Evolutionary conservation across 1,140 invertebrate genomes (phyloP).

Genomic region (Bactericera cockerelli): DNA sequence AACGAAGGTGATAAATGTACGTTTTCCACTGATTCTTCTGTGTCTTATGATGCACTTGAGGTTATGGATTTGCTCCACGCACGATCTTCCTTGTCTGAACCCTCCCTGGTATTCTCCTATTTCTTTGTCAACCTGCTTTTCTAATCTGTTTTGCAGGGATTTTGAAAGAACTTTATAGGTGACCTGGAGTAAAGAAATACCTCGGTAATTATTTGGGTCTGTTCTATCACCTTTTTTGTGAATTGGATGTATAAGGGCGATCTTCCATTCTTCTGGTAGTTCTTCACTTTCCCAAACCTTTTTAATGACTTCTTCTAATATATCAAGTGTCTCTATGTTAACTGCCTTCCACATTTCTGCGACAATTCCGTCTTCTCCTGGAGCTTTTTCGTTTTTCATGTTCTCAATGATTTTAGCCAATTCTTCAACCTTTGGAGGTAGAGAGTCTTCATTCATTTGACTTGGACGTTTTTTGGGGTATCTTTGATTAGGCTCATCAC

Average conservation of each 20-base stretch:
- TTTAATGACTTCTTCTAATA: conserved; percentile 4
- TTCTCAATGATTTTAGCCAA: conserved; percentile 13
- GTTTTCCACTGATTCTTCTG: neutral
- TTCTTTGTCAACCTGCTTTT: too few species aligned
- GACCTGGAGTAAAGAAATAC: conserved; percentile 10
- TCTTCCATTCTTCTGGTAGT: conserved; percentile 16
- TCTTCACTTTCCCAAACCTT: conserved; percentile 17
- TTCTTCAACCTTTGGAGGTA: conserved; percentile 10
- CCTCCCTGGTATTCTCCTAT: conserved; percentile 13
- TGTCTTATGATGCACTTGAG: conserved; percentile 7
- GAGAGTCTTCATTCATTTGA: conserved; percentile 1
- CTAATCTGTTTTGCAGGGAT: conserved; percentile 12
- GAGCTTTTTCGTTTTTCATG: conserved; percentile 19
- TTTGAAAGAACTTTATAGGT: conserved; percentile 13
- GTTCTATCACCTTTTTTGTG: conserved; percentile 15
- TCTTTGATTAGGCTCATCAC: conserved; percentile 5
- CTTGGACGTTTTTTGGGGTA: neutral
- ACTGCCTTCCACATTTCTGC: conserved; percentile 21
- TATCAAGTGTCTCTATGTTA: neutral
- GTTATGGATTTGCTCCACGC: conserved; percentile 8
- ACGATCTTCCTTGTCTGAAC: conserved; percentile 14
- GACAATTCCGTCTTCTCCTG: conserved; percentile 21
- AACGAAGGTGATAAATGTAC: conserved; percentile 5
- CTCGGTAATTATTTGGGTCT: conserved; percentile 14
- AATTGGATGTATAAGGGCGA: too few species aligned